Conservation (phyloP, 1,140 invertebrate species). For the Luehdorfia chinensis region DNA sequence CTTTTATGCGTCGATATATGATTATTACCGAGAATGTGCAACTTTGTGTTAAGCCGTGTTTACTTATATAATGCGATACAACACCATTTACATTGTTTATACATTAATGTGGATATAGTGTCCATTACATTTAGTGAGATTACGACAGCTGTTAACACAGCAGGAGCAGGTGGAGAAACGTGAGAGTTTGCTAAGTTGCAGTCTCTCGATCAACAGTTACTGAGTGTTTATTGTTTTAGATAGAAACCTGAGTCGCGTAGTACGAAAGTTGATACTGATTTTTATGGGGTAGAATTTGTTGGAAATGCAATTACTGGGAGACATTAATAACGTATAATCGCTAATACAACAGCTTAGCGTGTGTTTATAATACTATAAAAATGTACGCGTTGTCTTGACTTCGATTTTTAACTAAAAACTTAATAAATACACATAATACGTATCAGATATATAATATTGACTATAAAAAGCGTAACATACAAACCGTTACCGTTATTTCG, state of each 20-base stretch:
- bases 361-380: too few species aligned
- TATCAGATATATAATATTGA: too few species aligned
- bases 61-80: slow-evolving; percentile 10
- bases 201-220: slow-evolving; percentile 1
- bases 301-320: too few species aligned
- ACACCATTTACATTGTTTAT: slow-evolving; percentile 3
- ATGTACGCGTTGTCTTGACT: too few species aligned
- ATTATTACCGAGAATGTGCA: slow-evolving; percentile 2
- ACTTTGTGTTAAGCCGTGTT: slow-evolving; percentile 6
- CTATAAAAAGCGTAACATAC: too few species aligned
- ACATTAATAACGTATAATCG: too few species aligned
- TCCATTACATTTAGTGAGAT: not conserved
- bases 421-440: too few species aligned
- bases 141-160: not conserved
- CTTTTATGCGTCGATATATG: not conserved
- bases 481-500: slow-evolving; percentile 49
- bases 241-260: slow-evolving; percentile 2
- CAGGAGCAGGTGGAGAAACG: slow-evolving; percentile 1
- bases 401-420: too few species aligned
- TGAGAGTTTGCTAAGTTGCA: not conserved
- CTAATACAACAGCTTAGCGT: too few species aligned
- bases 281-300: too few species aligned
- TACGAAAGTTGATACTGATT: too few species aligned
- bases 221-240: slow-evolving; percentile 4
- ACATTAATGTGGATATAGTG: not conserved